Evolutionary conservation across 1,140 invertebrate species (phyloP).

Genomic region (Augochlora pura): DNA sequence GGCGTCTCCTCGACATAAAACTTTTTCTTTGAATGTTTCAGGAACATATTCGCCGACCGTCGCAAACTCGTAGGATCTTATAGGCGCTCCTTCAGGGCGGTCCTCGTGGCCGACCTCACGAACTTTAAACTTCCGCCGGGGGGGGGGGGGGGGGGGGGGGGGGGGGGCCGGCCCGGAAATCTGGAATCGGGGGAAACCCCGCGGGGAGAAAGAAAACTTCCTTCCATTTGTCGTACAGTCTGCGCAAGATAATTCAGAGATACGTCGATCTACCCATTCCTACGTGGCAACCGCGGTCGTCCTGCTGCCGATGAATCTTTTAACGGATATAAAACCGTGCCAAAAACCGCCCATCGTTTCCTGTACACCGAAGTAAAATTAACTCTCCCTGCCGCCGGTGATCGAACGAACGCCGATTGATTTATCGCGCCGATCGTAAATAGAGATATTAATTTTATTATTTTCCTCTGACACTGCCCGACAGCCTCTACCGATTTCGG

Average conservation of each 20-base stretch:
- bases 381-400: not conserved
- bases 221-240: constrained; percentile 54
- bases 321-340: constrained; percentile 53
- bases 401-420: too few relatives aligned
- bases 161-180: constrained; percentile 39
- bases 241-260: constrained; percentile 48
- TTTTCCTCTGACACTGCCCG: too few relatives aligned
- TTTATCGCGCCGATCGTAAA: too few relatives aligned
- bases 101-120: constrained; percentile 35
- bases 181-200: constrained; percentile 56
- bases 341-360: constrained; percentile 39
- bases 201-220: constrained; percentile 55
- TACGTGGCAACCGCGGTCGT: constrained; percentile 11
- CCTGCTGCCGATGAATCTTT: constrained; percentile 50
- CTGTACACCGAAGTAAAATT: constrained; percentile 36
- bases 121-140: constrained; percentile 58
- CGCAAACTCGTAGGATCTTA: constrained; percentile 56
- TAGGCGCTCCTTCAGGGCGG: constrained; percentile 50
- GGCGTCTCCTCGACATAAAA: constrained; percentile 37
- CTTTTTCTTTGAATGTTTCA: constrained; percentile 58
- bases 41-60: constrained; percentile 55
- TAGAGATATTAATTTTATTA: too few relatives aligned
- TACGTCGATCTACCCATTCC: constrained; percentile 59
- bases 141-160: too few relatives aligned
- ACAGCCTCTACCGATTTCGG: too few relatives aligned